These are phyloP conservation scores for Gambusia holbrooki DNA, from an alignment of 2,113 vertebrate species.

Conservation along the genomic window DNA sequence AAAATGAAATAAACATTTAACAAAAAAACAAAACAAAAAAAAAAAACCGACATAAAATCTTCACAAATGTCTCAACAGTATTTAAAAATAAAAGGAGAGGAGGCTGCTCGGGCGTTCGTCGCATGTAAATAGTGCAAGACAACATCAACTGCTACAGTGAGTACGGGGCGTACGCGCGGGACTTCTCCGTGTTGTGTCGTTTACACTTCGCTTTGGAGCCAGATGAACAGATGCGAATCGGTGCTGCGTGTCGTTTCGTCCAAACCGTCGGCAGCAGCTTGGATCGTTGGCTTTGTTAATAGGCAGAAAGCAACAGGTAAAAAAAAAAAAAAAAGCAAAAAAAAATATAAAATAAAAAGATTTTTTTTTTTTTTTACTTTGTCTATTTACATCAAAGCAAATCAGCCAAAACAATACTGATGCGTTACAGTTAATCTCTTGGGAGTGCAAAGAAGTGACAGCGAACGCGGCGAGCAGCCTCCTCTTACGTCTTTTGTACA, in stretches of 20 bases:
- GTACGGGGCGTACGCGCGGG: constrained; percentile 81
- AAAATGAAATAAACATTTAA: constrained; percentile 70
- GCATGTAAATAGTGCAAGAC: constrained; percentile 92
- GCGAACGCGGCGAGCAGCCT: constrained; percentile 90
- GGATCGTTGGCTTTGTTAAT: constrained; percentile 68
- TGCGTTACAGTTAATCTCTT: constrained; percentile 78
- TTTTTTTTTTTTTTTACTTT: constrained; percentile 22
- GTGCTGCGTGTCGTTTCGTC: constrained; percentile 35
- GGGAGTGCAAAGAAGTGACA: constrained; percentile 92
- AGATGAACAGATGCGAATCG: constrained; percentile 46
- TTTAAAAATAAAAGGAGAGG: constrained; percentile 87
- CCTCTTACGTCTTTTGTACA: constrained; percentile 86
- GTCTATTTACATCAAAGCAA: constrained; percentile 80
- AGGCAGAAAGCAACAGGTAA: constrained; percentile 60
- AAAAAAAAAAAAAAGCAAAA: neutral
- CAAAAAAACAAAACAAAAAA: constrained; percentile 60
- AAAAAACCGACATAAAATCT: constrained; percentile 87
- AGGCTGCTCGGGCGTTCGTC: constrained; percentile 90
- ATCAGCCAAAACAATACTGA: constrained; percentile 59
- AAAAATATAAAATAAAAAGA: too few species aligned
- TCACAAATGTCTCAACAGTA: constrained; percentile 91
- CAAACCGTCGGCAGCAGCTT: constrained; percentile 56
- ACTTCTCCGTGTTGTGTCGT: constrained; percentile 23
- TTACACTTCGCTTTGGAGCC: constrained; percentile 26
- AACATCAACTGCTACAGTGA: constrained; percentile 87